Evolutionary conservation across 2,888 invertebrate species (phyloP).

Genomic region (Chalcosyrphus nemorum): DNA sequence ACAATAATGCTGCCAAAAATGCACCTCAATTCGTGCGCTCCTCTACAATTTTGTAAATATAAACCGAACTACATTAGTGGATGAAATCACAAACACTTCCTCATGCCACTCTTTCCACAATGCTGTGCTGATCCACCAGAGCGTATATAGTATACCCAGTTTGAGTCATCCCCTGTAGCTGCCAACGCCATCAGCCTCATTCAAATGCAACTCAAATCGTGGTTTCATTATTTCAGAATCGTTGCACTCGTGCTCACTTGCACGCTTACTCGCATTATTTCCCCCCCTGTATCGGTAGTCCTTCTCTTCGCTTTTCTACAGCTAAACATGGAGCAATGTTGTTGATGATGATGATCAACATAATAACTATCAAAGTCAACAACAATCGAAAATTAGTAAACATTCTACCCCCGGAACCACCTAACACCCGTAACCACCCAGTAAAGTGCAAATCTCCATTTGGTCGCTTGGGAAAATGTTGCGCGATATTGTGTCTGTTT

Average conservation of each 20-base stretch:
- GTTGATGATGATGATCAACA: constrained; percentile 54
- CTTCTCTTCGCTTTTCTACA: background rate
- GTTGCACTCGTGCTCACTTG: constrained; percentile 39
- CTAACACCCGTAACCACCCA: background rate
- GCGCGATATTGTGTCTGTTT: constrained; percentile 12
- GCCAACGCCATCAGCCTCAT: constrained; percentile 40
- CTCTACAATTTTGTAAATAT: constrained; percentile 24
- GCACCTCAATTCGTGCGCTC: constrained; percentile 18
- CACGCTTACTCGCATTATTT: constrained; percentile 38
- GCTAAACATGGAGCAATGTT: background rate
- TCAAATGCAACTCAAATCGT: constrained; percentile 68
- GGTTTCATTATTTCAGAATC: constrained; percentile 68
- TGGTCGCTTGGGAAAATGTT: background rate
- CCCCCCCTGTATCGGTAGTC: constrained; percentile 10
- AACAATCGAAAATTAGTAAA: constrained; percentile 70
- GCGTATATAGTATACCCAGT: constrained; percentile 40
- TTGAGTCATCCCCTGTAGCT: constrained; percentile 14
- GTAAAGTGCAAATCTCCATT: constrained; percentile 15
- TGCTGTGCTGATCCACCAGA: constrained; percentile 45
- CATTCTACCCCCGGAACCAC: background rate
- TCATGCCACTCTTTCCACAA: constrained; percentile 25
- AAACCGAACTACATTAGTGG: constrained; percentile 38
- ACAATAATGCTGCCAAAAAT: constrained; percentile 49
- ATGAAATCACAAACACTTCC: constrained; percentile 21
- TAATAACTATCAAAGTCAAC: constrained; percentile 72